Base-by-base conservation (phyloP, 1,140 invertebrate genomes). In the Propsilocerus akamusi region DNA sequence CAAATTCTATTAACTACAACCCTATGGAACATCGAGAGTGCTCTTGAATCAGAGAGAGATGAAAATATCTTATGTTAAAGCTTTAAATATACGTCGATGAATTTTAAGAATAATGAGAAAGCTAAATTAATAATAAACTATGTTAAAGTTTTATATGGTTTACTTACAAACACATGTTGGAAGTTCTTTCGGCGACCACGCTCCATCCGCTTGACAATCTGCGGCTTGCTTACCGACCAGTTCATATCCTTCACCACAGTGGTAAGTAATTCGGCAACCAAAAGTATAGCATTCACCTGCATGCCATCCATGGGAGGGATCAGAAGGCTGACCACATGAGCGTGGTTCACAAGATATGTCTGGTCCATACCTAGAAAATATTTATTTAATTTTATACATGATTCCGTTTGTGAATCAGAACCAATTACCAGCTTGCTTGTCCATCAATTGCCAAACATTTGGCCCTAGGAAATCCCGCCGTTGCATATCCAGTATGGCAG, bases 181-280 rank as follows among this genome's bases (percentile, higher is more conserved):
- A 25, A 89, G 68, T 60, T 93, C 86, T 60, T 83, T 81, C 1
- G 93, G 93, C 10, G 77, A 78, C 94, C 89, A 93, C 58, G 73
- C 78, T 3, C 86, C 89, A 61, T 92, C 86, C 4, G 85, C 80
- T 62, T 87, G 79, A 60, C 91, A 95, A 59, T 81, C 76, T 34
- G 87, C 74, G 57, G 89, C 85, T 0, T 78, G 71, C 52, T 80
- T 77, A 22, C 92, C 92, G 6, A 90, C 78, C 46, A 97, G 66
- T 63, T 97, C 89, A 66, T 89, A 97, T 0, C 89, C 91, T 47
- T 88, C 85, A 12, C 86, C 81, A 61, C 95, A 99, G 50, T 89
- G 81, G 59, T 97, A 97, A 11, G 81, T 84, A 2, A 97, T 87
- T 5, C 80, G 76, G 61, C 92, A 94, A 5, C 87, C 85, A 62